Evolutionary conservation across 2,888 invertebrate species (phyloP), one percentile per base, ranked within the genome.

Genomic region (Yponomeuta cagnagella): DNA sequence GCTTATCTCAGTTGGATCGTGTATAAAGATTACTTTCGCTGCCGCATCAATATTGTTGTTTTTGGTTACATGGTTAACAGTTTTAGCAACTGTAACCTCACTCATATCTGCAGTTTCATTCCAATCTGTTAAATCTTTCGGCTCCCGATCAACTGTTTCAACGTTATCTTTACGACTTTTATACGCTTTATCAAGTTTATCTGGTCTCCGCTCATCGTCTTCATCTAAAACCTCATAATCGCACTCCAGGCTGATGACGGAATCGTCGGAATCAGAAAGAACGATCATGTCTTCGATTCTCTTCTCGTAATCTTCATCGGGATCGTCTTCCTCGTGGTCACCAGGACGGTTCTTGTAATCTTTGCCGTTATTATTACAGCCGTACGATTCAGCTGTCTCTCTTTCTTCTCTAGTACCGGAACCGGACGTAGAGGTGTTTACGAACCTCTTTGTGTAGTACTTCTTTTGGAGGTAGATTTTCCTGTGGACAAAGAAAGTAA

Each of bases 201-300:
- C 6, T 15, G 5, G 10, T 37, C 12, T 15, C 37, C 15, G 6
- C 9, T 66, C 12, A 37, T 66, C 66, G 10, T 66, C 66, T 4
- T 33, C 66, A 5, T 23, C 64, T 2, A 64, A 10, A 3, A 43
- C 31, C 12, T 67, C 67, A n/a, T 67, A 67, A 33, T 66, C 37
- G 31, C 48, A 48, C 23, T 52, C 68, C 5, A 52, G 31, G 31
- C 68, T 68, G 23, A 68, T 30, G 12, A 52, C 52, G 10, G 52
- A 68, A 15, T 68, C 68, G 15, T 68, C 68, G 12, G 68, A 68
- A 31, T 68, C 68, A 31, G 68, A 68, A 10, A 68, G 48, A 10
- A 52, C 52, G 12, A 68, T 48, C 9, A 52, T 37, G 30, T 48
- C 52, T 12, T 67, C 66, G 31, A 33, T 65, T 12, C 52, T 58